Evolutionary conservation across 2,888 invertebrate genomes (phyloP).

Genomic region (Synanthedon andrenaeformis): DNA sequence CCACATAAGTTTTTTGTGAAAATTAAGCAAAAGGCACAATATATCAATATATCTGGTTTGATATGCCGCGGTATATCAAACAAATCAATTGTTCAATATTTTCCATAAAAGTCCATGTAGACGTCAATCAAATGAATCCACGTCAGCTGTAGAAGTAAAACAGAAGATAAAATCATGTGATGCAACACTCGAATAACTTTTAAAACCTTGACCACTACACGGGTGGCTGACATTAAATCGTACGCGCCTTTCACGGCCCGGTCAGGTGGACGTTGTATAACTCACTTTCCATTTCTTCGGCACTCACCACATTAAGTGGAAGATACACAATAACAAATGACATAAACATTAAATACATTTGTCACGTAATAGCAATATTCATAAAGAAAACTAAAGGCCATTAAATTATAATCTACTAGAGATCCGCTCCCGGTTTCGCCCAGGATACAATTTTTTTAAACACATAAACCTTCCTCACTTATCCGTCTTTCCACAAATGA

Average conservation of each 20-base stretch:
- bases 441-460: no score
- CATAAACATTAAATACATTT: no score
- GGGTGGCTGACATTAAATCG: conserved; percentile 57
- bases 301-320: conserved; percentile 6
- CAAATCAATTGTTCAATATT: not conserved
- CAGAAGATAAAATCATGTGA: conserved; percentile 39
- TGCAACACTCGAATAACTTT: conserved; percentile 45
- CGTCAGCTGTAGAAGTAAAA: conserved; percentile 16
- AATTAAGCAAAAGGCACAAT: no score
- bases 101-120: conserved; percentile 1
- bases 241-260: conserved; percentile 61
- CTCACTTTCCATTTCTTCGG: conserved; percentile 64
- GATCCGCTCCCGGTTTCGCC: no score
- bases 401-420: no score
- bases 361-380: no score
- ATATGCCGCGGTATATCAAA: no score
- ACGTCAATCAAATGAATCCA: conserved; percentile 31
- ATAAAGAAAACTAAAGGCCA: no score
- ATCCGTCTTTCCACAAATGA: no score
- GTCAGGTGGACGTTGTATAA: conserved; percentile 65
- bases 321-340: not conserved
- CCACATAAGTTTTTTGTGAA: no score
- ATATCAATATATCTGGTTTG: no score
- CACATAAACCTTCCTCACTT: no score
- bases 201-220: conserved; percentile 59